Percentiles rank a stretch among this genome's conserved stretches.
phyloP scores from a whole-genome alignment of 1,140 invertebrate species.

The Glossosoma conforme region DNA sequence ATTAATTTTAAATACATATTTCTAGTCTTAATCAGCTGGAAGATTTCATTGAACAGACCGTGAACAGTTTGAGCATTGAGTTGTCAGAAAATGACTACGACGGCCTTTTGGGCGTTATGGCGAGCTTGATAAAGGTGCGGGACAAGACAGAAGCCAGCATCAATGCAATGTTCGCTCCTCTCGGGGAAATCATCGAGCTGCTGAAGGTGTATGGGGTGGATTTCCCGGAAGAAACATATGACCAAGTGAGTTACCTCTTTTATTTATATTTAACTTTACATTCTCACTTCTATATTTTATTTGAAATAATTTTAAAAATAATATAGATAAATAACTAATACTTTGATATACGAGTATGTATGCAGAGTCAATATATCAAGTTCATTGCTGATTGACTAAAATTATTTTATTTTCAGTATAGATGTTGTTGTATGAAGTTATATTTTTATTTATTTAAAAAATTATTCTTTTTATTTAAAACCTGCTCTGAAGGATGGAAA shows the following conservation, averaged over 20 bases:
- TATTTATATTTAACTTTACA: neutral
- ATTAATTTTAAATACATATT: conserved; percentile 3
- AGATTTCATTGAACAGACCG: conserved; percentile 56
- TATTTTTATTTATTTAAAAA: neutral
- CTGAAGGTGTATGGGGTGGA: conserved; percentile 70
- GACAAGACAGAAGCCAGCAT: conserved; percentile 53
- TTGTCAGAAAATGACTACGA: conserved; percentile 63
- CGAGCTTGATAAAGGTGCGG: conserved; percentile 56
- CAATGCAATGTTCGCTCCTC: conserved; percentile 74
- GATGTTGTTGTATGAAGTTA: neutral
- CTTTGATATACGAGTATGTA: too few species aligned
- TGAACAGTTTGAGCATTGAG: conserved; percentile 51
- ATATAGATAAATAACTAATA: neutral
- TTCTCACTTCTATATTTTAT: neutral
- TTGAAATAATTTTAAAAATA: neutral
- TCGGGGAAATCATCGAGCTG: conserved; percentile 72
- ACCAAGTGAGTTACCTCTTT: conserved; percentile 40
- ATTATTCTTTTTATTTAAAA: conserved; percentile 5
- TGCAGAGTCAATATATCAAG: too few species aligned
- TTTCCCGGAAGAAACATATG: conserved; percentile 59
- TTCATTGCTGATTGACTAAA: neutral
- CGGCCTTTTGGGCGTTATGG: conserved; percentile 56
- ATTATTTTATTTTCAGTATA: neutral
- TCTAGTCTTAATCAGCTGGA: conserved; percentile 52
- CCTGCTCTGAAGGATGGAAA: conserved; percentile 22